Base-by-base conservation (phyloP, 1,140 invertebrate genomes). In the Tetraneura akinire region DNA sequence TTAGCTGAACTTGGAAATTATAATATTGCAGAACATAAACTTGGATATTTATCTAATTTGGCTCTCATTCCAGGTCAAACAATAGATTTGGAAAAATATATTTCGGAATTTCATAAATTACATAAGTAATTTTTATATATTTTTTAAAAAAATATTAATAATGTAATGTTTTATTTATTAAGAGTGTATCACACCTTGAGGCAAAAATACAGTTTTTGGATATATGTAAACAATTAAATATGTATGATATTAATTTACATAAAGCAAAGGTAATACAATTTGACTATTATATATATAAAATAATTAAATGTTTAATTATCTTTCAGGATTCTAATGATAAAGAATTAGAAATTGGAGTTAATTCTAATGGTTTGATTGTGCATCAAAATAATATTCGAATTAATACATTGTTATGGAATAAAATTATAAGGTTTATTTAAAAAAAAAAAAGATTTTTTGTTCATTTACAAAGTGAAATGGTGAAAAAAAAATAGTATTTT, bases 361-460 rank as follows among this genome's bases (percentile, higher is more conserved):
- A 89, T 83, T 95, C 90, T 84, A 90, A 90, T 87, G 97, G 90
- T 84, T 91, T 93, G 82, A 91, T 97, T 55, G 95, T 99, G 21
- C 98, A 98, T 86, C 95, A 98, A 86, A 97, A 98, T 86, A 91
- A 91, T 82, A 90, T 95, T 64, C 92, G 93, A 86, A 94, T 98
- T 57, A 98, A 98, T 87, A 95, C 94, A 47, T 99, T 99, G 88
- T 97, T 95, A 80, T 98, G 96, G 96, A 93, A 94, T 80, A 98
- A 98, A 90, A 99, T 99, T 85, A 94, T 98, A 26, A 99, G 99
- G 87, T 96, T 98, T 96, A 26, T 99, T 99, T 86, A 99, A 99
- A 89, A 90, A 96, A 83, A 98, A 98, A 87, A 94, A 87, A 94
- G 97, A 85, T 99, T 99, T 88, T 98, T 98, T 83, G 97, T 98